These are phyloP conservation scores for Drosophila virilis DNA, from an alignment of 1,140 invertebrate genomes.

Conservation along the genomic window DNA sequence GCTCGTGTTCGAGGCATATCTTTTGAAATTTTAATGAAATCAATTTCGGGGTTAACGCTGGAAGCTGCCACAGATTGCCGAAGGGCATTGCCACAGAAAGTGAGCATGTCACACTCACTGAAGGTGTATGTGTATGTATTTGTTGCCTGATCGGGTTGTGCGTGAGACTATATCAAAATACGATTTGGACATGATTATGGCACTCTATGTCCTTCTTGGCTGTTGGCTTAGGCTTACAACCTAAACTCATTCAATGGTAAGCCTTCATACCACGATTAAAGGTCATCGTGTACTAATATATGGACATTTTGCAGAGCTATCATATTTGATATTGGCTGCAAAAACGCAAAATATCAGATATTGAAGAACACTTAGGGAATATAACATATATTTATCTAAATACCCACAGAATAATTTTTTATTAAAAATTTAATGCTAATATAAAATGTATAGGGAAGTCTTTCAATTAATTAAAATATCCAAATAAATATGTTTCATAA, in stretches of 20 bases:
- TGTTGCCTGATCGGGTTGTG: slow-evolving; percentile 15
- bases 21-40: slow-evolving; percentile 83
- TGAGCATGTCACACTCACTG: neutral
- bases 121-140: neutral
- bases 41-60: slow-evolving; percentile 58
- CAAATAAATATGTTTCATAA: too few species aligned
- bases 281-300: neutral
- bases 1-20: slow-evolving; percentile 45
- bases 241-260: slow-evolving; percentile 13
- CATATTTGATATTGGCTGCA: neutral
- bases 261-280: slow-evolving; percentile 17
- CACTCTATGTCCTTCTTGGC: neutral
- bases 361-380: too few species aligned
- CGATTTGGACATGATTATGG: slow-evolving; percentile 50
- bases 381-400: too few species aligned
- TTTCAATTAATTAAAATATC: too few species aligned
- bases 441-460: neutral
- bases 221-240: slow-evolving; percentile 16
- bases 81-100: slow-evolving; percentile 20
- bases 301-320: neutral
- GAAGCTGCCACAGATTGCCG: slow-evolving; percentile 44
- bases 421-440: neutral
- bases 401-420: too few species aligned
- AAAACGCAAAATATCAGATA: neutral
- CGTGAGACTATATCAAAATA: slow-evolving; percentile 58